Evolutionary conservation across 2,797 vertebrate species (phyloP).

Genomic region (Gallinago solitaria): DNA sequence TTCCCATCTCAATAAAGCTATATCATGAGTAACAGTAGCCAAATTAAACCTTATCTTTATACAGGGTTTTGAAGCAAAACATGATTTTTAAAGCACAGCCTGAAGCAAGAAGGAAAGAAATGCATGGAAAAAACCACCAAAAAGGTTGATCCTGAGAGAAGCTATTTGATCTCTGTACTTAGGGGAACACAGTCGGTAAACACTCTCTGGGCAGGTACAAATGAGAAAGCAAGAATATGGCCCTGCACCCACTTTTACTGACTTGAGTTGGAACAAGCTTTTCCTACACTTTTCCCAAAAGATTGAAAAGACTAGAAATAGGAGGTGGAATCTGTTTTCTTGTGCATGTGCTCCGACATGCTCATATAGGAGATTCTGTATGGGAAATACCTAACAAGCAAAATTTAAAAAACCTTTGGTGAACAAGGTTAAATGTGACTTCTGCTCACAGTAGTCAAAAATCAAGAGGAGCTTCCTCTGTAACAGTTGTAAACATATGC

Average conservation of each 20-base stretch:
- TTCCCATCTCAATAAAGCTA: not conserved
- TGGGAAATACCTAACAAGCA: not conserved
- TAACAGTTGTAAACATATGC: not conserved
- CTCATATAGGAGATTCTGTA: not conserved
- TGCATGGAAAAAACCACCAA: not conserved
- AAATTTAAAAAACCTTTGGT: not conserved
- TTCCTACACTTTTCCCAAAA: not conserved
- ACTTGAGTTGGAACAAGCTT: not conserved
- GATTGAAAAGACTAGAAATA: not conserved
- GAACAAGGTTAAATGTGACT: not conserved
- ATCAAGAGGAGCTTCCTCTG: not conserved
- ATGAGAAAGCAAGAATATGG: not conserved
- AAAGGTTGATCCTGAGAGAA: not conserved
- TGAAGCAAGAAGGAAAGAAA: not conserved
- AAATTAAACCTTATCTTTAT: not conserved
- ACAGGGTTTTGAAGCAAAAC: not conserved
- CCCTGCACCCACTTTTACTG: not conserved
- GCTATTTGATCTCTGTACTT: not conserved
- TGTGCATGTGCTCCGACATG: not conserved
- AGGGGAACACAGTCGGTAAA: not conserved
- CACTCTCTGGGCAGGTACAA: not conserved
- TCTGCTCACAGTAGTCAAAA: not conserved
- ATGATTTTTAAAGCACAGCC: not conserved
- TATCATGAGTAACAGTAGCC: not conserved
- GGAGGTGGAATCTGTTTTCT: not conserved